These are phyloP conservation scores for Calidris pugnax DNA, from an alignment of 2,113 vertebrate species.

Conservation along the genomic window DNA sequence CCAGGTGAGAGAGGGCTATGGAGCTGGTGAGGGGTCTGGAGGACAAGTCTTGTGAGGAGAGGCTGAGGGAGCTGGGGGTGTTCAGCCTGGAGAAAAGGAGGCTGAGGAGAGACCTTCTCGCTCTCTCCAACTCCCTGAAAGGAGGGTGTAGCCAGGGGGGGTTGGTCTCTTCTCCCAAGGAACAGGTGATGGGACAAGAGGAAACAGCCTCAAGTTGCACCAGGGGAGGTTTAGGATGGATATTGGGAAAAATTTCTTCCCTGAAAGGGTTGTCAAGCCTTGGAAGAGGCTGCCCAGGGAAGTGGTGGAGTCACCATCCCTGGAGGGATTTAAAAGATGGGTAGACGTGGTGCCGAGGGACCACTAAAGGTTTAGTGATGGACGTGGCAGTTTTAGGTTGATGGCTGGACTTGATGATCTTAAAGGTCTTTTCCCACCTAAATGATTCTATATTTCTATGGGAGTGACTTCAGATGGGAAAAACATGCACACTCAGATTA, in stretches of 20 bases:
- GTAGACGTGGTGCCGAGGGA: background rate
- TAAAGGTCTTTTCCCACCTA: background rate
- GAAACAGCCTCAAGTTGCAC: no score
- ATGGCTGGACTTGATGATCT: background rate
- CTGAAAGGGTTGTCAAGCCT: background rate
- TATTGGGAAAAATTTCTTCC: background rate
- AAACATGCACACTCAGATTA: fast-evolving
- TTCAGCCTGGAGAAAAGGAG: no score
- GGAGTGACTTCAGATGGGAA: background rate
- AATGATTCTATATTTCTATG: background rate
- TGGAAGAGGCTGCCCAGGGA: background rate
- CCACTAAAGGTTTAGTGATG: background rate
- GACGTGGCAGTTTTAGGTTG: no score
- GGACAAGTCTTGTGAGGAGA: no score
- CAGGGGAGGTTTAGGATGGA: no score
- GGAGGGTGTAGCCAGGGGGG: no score
- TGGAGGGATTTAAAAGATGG: background rate
- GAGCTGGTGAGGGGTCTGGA: no score
- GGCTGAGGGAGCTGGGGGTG: no score
- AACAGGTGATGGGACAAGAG: no score
- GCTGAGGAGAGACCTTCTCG: no score
- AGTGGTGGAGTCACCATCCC: background rate
- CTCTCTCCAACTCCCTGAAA: no score
- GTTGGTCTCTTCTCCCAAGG: no score
- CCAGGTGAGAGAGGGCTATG: background rate